phyloP scores from a whole-genome alignment of 2,888 invertebrate species.

The Stomorhina lunata region DNA sequence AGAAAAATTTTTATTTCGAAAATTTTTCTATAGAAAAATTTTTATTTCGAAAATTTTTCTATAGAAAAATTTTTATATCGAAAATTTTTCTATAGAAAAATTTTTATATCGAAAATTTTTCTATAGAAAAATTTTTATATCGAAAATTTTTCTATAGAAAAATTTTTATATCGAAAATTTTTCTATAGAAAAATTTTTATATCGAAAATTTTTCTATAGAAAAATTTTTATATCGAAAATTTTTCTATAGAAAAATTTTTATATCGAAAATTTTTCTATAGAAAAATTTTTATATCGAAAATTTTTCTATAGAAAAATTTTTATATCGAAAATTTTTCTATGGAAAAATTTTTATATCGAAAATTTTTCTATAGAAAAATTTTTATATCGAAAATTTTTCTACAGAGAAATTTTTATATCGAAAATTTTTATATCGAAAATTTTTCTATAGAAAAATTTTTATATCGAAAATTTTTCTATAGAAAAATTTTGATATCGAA shows the following conservation, averaged over 20 bases:
- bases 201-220: not conserved
- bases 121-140: not conserved
- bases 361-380: too few species aligned
- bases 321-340: constrained; percentile 80
- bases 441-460: too few species aligned
- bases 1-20: too few species aligned
- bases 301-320: not conserved
- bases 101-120: too few species aligned
- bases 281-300: too few species aligned
- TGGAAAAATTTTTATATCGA: not conserved
- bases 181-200: too few species aligned
- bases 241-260: not conserved
- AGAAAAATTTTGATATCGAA: too few species aligned
- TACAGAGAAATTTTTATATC: not conserved
- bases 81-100: too few species aligned
- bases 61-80: not conserved
- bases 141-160: constrained; percentile 80
- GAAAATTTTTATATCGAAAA: too few species aligned
- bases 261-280: not conserved
- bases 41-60: constrained; percentile 80
- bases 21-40: not conserved
- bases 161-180: not conserved
- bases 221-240: constrained; percentile 78
- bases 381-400: too few species aligned
- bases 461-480: not conserved